These are phyloP conservation scores for Nomada flava DNA, from an alignment of 2,888 invertebrate species.

Conservation along the genomic window DNA sequence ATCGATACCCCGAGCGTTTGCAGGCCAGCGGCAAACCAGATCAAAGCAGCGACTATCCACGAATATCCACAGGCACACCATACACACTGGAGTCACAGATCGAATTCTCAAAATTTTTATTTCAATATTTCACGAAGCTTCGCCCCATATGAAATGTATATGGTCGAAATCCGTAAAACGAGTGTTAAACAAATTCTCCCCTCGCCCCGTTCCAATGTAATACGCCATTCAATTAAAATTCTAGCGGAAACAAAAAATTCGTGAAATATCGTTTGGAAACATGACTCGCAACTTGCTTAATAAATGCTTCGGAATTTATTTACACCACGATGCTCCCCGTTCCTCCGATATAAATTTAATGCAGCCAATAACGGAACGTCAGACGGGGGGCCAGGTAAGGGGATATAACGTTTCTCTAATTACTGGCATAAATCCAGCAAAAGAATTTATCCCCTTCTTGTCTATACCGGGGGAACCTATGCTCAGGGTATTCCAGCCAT, in stretches of 20 bases:
- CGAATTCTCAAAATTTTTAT: not conserved
- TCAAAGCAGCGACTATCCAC: not conserved
- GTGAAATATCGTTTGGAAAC: not conserved
- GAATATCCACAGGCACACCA: not conserved
- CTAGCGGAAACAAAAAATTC: not conserved
- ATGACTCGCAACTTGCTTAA: not conserved
- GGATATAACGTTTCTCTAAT: conserved; percentile 52
- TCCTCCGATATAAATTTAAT: conserved; percentile 23
- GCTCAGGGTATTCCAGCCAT: conserved; percentile 47
- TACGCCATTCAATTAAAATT: no score
- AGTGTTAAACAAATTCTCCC: not conserved
- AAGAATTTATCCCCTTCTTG: conserved; percentile 56
- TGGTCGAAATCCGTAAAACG: not conserved
- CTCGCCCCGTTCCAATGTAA: no score
- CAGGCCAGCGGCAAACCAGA: not conserved
- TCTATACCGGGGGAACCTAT: conserved; percentile 5
- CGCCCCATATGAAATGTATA: no score
- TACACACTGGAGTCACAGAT: not conserved
- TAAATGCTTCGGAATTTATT: conserved; percentile 25
- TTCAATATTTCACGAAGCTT: not conserved
- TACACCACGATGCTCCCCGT: not conserved
- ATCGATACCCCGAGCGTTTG: not conserved
- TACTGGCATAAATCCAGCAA: conserved; percentile 58
- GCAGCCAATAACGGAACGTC: not conserved
- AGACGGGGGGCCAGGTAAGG: not conserved